Evolutionary conservation across 2,797 vertebrate species (phyloP), one percentile per base, ranked within the genome.

Genomic region (Alca torda): DNA sequence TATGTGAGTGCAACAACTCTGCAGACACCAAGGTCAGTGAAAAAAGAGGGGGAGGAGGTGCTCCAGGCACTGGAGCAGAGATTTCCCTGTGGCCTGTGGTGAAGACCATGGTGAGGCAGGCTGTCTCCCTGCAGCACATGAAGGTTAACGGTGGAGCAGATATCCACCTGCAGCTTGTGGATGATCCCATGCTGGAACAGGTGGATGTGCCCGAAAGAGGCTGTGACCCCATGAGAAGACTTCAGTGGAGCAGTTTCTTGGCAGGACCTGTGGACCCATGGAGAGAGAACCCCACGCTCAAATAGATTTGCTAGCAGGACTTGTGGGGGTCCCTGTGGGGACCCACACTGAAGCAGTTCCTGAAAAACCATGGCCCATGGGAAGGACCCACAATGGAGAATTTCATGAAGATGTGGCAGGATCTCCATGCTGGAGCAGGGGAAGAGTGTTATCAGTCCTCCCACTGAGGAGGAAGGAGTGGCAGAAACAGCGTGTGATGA

Each of bases 41-140:
- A n/a, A 31, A 33, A 39, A 23, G 9, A n/a, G 9, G 28, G 3
- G 23, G 9, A 51, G 24, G 15, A 60, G 54, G 19, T 41, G 7
- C 19, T 69, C 13, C 28, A 68, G 23, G 31, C 1, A 1, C 15
- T 2, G 0, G 31, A 54, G 9, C 19, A 59, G 31, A 51, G 37
- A n/a, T 59, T 59, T 30, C 24, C 35, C 23, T 17, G 35, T 54
- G 50, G 69, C 14, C 23, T 1, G 0, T 39, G 9, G 19, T 35
- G 46, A 25, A 35, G 28, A 25, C 43, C 41, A 8, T 6, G 53
- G 21, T 26, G 28, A 68, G 51, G 46, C 37, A n/a, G 31, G 31
- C 33, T 35, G 39, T 45, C 1, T 26, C 11, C 20, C 33, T 13
- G 16, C 39, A 83, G 46, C 33, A 33, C 21, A 20, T 7, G 14